Conservation (phyloP, 2,888 invertebrate species). For the Ormyrus nitidulus region DNA sequence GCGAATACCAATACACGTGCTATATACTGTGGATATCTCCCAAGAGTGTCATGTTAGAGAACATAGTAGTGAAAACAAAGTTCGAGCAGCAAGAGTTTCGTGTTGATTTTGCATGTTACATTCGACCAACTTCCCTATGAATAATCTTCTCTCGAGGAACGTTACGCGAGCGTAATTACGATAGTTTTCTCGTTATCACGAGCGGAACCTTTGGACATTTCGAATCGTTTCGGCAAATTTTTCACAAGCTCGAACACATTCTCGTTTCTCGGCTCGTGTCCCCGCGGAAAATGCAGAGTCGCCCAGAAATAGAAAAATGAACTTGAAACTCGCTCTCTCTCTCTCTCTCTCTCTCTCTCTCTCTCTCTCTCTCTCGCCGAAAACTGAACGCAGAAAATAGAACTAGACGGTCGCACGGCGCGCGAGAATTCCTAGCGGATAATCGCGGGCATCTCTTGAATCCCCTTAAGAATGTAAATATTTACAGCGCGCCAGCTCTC, state of each 20-base stretch:
- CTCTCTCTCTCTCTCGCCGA: no score
- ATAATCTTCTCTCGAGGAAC: background rate
- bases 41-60: slow-evolving; percentile 22
- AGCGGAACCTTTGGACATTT: background rate
- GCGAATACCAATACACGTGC: slow-evolving; percentile 12
- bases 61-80: slow-evolving; percentile 8
- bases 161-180: background rate
- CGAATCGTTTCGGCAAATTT: no score
- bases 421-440: background rate
- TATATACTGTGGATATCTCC: slow-evolving; percentile 4
- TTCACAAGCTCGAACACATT: background rate
- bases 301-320: no score
- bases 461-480: slow-evolving; percentile 1
- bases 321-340: no score
- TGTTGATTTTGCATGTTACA: slow-evolving; percentile 8
- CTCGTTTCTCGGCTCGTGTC: no score
- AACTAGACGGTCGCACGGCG: background rate
- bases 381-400: no score
- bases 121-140: background rate
- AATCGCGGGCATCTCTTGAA: background rate
- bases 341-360: no score
- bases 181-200: background rate
- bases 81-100: slow-evolving; percentile 12
- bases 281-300: no score
- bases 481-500: background rate